Base-by-base conservation (phyloP, 2,797 vertebrate genomes). In the Oryzias sinensis region DNA sequence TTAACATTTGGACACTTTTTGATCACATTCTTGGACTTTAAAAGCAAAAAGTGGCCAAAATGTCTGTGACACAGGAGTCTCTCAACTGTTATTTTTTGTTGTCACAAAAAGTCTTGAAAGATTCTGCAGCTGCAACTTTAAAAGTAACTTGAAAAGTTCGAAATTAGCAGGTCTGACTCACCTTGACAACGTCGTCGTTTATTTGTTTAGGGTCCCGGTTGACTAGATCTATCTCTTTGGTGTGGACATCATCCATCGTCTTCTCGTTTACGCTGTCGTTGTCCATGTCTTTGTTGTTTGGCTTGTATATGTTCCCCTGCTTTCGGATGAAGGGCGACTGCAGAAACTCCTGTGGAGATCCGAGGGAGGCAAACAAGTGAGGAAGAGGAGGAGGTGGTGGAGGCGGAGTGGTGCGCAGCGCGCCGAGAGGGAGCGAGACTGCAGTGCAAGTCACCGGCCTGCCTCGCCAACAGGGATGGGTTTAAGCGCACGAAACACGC, bases 251-350 rank as follows among this genome's bases (percentile, higher is more conserved):
- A 20, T 89, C 91, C 90, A 94, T 67, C 47, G 90, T 90, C 77
- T 97, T 97, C 88, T 97, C 96, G 82, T 90, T 92, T 77, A 95
- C 53, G 56, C 89, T 93, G 45, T 98, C 96, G 82, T 95, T 96
- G 70, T 96, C 94, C 95, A 99, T 98, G 82, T 91, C 91, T 89
- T 95, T 97, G 90, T 99, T 99, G 88, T 99, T 96, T 40, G 97
- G 97, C 76, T 97, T 98, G 89, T 98, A 98, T 81, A 99, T 99
- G 91, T 99, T 99, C 78, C 97, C 97, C 86, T 98, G 94, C 68
- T 98, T 96, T 88, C 96, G 89, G 80, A 95, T 90, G 88, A 97
- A 97, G 47, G 93, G 93, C 13, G 96, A 91, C 72, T 96, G 95
- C 64, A 93, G 81, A 87, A 95, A 95, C 83, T 94, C 95, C 97